Evolutionary conservation across 2,888 invertebrate species (phyloP), one percentile per base, ranked within the genome.

Genomic region (Desoria tigrina): DNA sequence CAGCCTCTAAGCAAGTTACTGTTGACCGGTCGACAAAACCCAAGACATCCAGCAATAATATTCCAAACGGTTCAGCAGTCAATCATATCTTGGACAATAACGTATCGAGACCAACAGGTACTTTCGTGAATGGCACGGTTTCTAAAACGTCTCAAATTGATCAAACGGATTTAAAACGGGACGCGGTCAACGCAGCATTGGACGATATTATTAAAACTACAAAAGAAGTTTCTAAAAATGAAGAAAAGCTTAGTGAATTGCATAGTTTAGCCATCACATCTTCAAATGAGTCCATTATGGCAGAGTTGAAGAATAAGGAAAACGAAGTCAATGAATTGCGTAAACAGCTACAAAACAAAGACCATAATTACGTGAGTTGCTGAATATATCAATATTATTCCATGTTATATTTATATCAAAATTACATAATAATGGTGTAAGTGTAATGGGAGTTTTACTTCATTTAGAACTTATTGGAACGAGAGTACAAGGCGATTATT

Each of bases 301-400:
- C 84, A 69, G 84, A 84, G 72, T 85, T 84, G 77, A 80, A 82
- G 0, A 78, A 81, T 0, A 76, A 64, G 72, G 77, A 78, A 6
- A 77, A 77, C 42, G 69, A 74, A 24, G 79, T 80, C 72, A 77
- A 81, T 42, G 78, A 76, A 1, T 78, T 80, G 42, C 78, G 79
- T 11, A 82, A 82, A 32, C 81, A 82, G 59, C 84, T 86, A 66
- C 83, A 82, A n/a, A 81, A 78, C 6, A 84, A 82, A 65, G 80
- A 83, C 51, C 79, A 79, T 55, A 83, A 84, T 77, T 81, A 62
- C 59, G 68, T 68, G 39, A 51, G 61, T n/a, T n/a, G n/a, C n/a
- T n/a, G n/a, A n/a, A n/a, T n/a, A n/a, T n/a, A n/a, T n/a, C n/a
- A n/a, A n/a, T n/a, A n/a, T n/a, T n/a, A n/a, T n/a, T n/a, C n/a